Percentiles rank a stretch among this genome's conserved stretches.
phyloP scores from a whole-genome alignment of 2,888 invertebrate species.

The Campoplex capitator region DNA sequence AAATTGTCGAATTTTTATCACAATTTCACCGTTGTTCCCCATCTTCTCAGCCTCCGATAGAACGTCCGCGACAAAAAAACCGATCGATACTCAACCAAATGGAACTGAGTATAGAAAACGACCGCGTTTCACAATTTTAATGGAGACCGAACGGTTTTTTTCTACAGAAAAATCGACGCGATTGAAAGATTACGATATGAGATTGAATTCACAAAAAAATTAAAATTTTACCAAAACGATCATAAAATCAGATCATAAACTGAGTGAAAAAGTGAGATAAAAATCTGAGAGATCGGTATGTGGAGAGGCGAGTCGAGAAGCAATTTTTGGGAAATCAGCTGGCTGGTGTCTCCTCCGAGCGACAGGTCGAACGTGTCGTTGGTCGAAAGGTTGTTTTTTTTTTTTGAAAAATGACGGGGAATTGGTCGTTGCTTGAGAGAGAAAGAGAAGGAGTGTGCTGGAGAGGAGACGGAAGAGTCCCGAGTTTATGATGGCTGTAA shows the following conservation, averaged over 20 bases:
- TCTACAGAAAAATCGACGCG: neutral
- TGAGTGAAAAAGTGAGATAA: neutral
- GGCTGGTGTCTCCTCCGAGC: conserved; percentile 12
- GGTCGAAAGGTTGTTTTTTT: conserved; percentile 1
- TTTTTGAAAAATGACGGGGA: conserved; percentile 35
- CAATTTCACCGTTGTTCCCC: neutral
- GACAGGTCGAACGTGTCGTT: conserved; percentile 40
- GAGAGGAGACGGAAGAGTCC: conserved; percentile 41
- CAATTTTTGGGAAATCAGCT: neutral
- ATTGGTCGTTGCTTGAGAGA: neutral
- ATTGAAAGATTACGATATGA: neutral
- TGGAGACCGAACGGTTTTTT: neutral
- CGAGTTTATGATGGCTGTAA: conserved; percentile 75
- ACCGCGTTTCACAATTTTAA: neutral
- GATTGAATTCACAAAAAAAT: neutral
- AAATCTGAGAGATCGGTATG: neutral
- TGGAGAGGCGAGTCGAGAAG: neutral
- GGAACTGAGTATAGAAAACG: neutral
- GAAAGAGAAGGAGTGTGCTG: neutral
- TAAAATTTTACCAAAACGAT: neutral
- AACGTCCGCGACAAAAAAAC: neutral
- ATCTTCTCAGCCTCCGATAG: neutral
- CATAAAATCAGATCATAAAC: neutral
- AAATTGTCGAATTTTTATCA: neutral
- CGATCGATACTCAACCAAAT: neutral